A percentile compares a stretch with the other conserved stretches of the same genome.
Evolutionary conservation across 2,113 vertebrate species (phyloP).

Genomic region (Heterochromis multidens): DNA sequence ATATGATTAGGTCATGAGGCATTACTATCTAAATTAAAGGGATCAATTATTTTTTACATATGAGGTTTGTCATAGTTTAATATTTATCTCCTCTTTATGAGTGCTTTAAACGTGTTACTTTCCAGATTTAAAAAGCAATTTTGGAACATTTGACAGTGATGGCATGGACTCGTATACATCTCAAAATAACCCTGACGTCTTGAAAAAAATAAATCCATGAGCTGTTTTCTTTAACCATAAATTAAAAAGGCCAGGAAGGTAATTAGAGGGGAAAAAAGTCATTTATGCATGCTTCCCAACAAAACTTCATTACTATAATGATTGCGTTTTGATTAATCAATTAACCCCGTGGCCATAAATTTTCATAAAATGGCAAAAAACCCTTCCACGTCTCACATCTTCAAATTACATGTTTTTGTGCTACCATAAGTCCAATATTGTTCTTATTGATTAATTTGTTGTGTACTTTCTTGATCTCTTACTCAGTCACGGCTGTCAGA

Average conservation of each 20-base stretch:
- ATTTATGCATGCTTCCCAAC: background rate
- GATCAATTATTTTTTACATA: background rate
- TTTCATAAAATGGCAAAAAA: background rate
- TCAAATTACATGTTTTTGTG: background rate
- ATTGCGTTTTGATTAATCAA: background rate
- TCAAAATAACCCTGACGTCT: background rate
- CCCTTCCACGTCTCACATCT: background rate
- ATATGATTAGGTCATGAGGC: background rate
- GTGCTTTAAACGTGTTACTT: background rate
- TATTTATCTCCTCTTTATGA: background rate
- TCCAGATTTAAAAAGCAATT: background rate
- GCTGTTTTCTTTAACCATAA: background rate
- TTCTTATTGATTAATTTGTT: background rate
- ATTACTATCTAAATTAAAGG: slow-evolving; percentile 8
- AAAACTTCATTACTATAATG: background rate
- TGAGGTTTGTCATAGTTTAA: background rate
- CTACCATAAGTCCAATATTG: background rate
- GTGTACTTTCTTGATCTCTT: background rate
- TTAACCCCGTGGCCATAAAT: background rate
- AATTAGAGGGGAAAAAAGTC: background rate
- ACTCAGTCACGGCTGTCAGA: background rate
- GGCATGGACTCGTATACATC: background rate
- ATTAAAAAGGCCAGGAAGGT: background rate
- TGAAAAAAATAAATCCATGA: background rate
- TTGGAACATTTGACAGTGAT: background rate